Percentiles rank a stretch among this genome's conserved stretches.
phyloP scores from a whole-genome alignment of 2,888 invertebrate genomes.

The Acronicta leporina region DNA sequence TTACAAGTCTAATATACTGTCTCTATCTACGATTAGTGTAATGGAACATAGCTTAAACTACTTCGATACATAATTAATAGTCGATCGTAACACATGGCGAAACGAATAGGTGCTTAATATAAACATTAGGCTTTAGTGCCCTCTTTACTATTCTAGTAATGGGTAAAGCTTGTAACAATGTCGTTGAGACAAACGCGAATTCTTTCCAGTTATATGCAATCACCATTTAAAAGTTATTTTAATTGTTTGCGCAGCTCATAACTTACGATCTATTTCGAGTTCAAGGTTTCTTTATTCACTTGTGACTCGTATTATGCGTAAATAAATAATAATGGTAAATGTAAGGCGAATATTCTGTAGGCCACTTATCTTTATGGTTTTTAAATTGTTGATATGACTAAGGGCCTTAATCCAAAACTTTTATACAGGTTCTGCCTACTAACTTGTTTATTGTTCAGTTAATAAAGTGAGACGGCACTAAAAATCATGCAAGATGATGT shows the following conservation, averaged over 20 bases:
- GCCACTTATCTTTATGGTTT: too few relatives aligned
- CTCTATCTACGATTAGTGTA: slow-evolving; percentile 50
- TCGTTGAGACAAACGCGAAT: slow-evolving; percentile 64
- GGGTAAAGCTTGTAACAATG: slow-evolving; percentile 85
- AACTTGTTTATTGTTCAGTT: too few relatives aligned
- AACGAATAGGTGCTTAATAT: slow-evolving; percentile 64
- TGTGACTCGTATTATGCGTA: slow-evolving; percentile 33
- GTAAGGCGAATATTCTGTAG: slow-evolving; percentile 18
- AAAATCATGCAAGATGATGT: too few relatives aligned
- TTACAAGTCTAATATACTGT: slow-evolving; percentile 39
- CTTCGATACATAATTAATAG: slow-evolving; percentile 51
- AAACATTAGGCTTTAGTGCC: slow-evolving; percentile 84
- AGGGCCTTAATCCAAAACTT: too few relatives aligned
- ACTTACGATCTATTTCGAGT: slow-evolving; percentile 56
- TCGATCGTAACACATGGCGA: slow-evolving; percentile 41
- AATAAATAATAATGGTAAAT: slow-evolving; percentile 37
- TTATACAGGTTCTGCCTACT: too few relatives aligned
- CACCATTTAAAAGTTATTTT: slow-evolving; percentile 71
- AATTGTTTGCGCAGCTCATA: slow-evolving; percentile 65
- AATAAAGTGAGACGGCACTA: too few relatives aligned
- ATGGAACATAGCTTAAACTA: slow-evolving; percentile 49
- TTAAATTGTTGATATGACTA: too few relatives aligned
- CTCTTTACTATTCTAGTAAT: slow-evolving; percentile 80
- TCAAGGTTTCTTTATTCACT: slow-evolving; percentile 47
- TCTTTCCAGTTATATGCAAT: slow-evolving; percentile 70